Conservation (phyloP, 92 coral and sea anemone species). For the Epizoanthus stellaris region DNA sequence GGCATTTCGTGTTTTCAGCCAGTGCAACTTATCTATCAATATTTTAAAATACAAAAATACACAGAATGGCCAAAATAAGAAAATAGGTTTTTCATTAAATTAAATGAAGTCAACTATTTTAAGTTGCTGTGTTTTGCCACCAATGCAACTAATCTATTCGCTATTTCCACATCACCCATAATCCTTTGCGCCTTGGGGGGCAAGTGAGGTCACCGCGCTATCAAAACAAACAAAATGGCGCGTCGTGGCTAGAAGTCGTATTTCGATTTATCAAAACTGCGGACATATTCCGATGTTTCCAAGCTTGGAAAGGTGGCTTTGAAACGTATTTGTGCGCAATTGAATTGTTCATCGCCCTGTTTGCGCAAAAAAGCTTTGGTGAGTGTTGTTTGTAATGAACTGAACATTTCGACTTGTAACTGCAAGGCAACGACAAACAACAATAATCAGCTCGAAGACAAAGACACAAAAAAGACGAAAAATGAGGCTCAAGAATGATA, state of each 20-base stretch:
- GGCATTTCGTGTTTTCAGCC: too few species aligned
- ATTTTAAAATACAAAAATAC: too few species aligned
- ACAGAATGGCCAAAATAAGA: too few species aligned
- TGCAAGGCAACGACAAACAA: background rate
- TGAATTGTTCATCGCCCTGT: background rate
- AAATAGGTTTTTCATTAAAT: too few species aligned
- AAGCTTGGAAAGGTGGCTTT: constrained; percentile 1
- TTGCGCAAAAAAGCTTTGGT: constrained; percentile 54
- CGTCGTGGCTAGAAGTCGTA: background rate
- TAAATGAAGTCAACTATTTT: too few species aligned
- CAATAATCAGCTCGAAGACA: background rate
- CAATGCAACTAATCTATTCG: too few species aligned
- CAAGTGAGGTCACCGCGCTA: constrained; percentile 11
- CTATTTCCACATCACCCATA: constrained; percentile 44
- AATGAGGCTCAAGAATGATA: constrained; percentile 40
- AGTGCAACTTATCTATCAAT: too few species aligned
- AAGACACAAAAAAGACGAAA: constrained; percentile 17
- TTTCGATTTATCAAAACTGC: background rate
- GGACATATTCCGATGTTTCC: background rate
- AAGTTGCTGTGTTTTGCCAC: too few species aligned
- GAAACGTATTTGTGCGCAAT: constrained; percentile 6
- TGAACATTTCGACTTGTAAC: constrained; percentile 57
- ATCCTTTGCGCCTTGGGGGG: constrained; percentile 50
- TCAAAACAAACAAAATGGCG: constrained; percentile 28
- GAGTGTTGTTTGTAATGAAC: constrained; percentile 48